Conservation (phyloP, 2,888 invertebrate genomes). For the Chironomus tentans region DNA sequence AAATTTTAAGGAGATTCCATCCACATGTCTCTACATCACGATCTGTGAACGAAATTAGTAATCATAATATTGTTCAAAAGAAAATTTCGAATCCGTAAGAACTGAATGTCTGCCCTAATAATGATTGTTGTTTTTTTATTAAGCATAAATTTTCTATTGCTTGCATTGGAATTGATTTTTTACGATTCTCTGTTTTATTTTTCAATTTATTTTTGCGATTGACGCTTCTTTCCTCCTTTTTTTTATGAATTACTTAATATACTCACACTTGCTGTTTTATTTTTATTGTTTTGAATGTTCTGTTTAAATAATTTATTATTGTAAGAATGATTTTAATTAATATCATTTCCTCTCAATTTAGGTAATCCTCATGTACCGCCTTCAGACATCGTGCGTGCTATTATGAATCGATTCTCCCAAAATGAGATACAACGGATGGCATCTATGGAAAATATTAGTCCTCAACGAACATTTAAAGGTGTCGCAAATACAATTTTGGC, state of each 20-base stretch:
- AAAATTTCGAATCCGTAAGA: constrained; percentile 19
- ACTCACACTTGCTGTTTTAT: neutral
- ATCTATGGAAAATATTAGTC: constrained; percentile 12
- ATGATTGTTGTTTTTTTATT: neutral
- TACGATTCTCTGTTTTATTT: constrained; percentile 11
- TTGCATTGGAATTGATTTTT: neutral
- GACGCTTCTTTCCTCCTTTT: neutral
- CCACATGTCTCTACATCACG: constrained; percentile 28
- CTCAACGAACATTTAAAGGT: constrained; percentile 11
- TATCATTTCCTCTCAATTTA: neutral
- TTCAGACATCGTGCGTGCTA: constrained; percentile 72
- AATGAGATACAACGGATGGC: constrained; percentile 39
- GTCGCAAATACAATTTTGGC: constrained; percentile 20
- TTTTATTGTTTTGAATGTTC: constrained; percentile 7
- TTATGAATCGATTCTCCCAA: constrained; percentile 60
- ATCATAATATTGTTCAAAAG: neutral
- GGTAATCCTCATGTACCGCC: constrained; percentile 58
- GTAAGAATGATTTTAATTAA: neutral
- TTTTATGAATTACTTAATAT: neutral
- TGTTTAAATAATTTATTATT: neutral
- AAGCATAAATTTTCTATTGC: neutral
- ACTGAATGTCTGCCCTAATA: neutral
- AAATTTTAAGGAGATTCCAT: constrained; percentile 31
- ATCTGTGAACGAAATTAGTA: constrained; percentile 22
- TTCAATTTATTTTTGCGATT: constrained; percentile 6